phyloP scores from a whole-genome alignment of 1,140 invertebrate species.

The Ceratina japonica region DNA sequence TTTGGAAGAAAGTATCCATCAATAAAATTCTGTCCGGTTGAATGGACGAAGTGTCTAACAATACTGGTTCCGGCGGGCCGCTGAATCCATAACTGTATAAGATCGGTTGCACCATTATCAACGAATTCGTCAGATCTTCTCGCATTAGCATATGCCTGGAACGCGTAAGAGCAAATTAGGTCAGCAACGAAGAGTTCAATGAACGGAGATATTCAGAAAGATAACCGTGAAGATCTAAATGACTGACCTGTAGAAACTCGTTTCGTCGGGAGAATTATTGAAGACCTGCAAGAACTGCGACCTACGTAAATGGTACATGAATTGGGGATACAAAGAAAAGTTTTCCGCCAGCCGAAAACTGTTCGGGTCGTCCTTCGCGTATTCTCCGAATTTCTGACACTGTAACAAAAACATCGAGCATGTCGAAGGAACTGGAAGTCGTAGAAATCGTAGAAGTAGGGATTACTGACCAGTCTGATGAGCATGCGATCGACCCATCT shows the following conservation, averaged over 20 bases:
- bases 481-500: constrained; percentile 99
- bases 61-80: constrained; percentile 97
- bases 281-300: constrained; percentile 99
- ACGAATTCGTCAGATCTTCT: constrained; percentile 97
- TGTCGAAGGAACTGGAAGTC: background rate
- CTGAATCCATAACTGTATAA: constrained; percentile 99
- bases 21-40: constrained; percentile 97
- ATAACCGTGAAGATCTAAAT: background rate
- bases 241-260: constrained; percentile 96
- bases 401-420: constrained; percentile 77
- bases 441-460: background rate
- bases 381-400: constrained; percentile 99
- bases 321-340: constrained; percentile 99
- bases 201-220: too few species aligned
- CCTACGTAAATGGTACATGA: constrained; percentile 99
- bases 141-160: constrained; percentile 96
- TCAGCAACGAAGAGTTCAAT: background rate
- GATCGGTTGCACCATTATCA: constrained; percentile 99
- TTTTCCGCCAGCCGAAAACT: constrained; percentile 97
- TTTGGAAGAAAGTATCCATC: constrained; percentile 99
- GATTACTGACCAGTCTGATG: constrained; percentile 91
- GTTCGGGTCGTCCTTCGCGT: constrained; percentile 97
- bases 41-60: constrained; percentile 98
- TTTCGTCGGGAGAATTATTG: constrained; percentile 99
- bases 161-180: constrained; percentile 55